Evolutionary conservation across 2,113 vertebrate species (phyloP).

Genomic region (Microtus pennsylvanicus): DNA sequence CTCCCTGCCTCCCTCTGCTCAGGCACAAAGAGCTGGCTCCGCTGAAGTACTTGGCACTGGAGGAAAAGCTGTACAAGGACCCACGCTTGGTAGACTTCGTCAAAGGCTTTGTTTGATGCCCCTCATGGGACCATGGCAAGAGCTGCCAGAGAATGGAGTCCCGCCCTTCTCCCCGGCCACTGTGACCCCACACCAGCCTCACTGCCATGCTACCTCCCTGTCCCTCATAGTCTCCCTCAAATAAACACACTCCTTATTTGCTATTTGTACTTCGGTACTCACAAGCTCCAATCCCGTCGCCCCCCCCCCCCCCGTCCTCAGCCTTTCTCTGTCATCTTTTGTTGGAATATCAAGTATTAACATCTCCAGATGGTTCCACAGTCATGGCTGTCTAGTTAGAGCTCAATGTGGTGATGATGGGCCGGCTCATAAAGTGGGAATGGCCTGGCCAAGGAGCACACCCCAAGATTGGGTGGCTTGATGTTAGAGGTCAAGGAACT

Average conservation of each 20-base stretch:
- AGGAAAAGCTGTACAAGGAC: conserved; percentile 87
- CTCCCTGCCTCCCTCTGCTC: not conserved
- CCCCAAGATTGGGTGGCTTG: not conserved
- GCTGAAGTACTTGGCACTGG: conserved; percentile 83
- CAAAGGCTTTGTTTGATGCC: not conserved
- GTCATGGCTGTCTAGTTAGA: not conserved
- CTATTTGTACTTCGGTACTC: not conserved
- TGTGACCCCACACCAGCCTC: not conserved
- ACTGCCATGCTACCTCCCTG: not conserved
- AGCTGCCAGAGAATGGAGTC: not conserved
- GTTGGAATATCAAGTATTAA: not conserved
- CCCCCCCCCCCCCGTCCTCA: no score
- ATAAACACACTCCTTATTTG: conserved; percentile 66
- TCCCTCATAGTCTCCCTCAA: not conserved
- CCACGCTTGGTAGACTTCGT: conserved; percentile 79
- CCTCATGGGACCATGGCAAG: not conserved
- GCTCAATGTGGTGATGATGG: not conserved
- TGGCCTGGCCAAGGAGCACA: no score
- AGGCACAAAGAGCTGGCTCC: conserved; percentile 87
- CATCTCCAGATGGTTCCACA: not conserved
- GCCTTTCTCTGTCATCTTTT: not conserved
- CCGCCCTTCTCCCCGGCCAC: not conserved
- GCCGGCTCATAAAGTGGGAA: not conserved
- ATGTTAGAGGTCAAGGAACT: not conserved
- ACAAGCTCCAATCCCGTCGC: not conserved